A percentile compares a stretch with the other conserved stretches of the same genome.
Evolutionary conservation across 2,113 vertebrate species (phyloP).

Genomic region (Pandion haliaetus): DNA sequence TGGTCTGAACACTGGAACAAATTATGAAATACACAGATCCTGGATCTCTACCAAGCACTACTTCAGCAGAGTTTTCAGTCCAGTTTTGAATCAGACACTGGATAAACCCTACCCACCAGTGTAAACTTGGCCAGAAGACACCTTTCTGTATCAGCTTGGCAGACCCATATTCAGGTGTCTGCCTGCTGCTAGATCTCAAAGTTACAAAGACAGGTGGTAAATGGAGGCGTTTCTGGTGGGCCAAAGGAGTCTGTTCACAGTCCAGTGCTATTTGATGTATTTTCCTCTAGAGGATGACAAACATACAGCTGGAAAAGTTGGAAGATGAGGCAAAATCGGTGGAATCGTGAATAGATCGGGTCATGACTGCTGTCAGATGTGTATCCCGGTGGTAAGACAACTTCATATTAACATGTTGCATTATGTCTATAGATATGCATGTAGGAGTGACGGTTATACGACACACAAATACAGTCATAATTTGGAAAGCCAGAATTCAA

Average conservation of each 20-base stretch:
- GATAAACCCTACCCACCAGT: not conserved
- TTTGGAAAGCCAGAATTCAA: not conserved
- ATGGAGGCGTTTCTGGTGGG: not conserved
- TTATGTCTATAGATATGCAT: not conserved
- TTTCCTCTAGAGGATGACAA: not conserved
- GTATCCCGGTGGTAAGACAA: not conserved
- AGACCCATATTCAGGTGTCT: not conserved
- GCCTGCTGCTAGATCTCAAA: not conserved
- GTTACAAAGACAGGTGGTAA: not conserved
- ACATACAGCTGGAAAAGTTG: not conserved
- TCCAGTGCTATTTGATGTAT: not conserved
- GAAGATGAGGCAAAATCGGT: not conserved
- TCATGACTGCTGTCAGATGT: not conserved
- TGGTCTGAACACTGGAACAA: not conserved
- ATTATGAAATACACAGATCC: not conserved
- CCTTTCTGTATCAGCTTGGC: not conserved
- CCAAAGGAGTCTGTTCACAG: not conserved
- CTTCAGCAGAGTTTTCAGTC: not conserved
- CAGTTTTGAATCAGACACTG: not conserved
- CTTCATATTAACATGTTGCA: not conserved
- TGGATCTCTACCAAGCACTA: constrained; percentile 7
- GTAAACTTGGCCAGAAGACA: not conserved
- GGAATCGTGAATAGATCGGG: not conserved
- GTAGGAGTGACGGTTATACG: not conserved
- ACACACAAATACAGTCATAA: not conserved